Evolutionary conservation across 2,113 vertebrate genomes (phyloP), one percentile per base, ranked within the genome.

Genomic region (Merops nubicus): DNA sequence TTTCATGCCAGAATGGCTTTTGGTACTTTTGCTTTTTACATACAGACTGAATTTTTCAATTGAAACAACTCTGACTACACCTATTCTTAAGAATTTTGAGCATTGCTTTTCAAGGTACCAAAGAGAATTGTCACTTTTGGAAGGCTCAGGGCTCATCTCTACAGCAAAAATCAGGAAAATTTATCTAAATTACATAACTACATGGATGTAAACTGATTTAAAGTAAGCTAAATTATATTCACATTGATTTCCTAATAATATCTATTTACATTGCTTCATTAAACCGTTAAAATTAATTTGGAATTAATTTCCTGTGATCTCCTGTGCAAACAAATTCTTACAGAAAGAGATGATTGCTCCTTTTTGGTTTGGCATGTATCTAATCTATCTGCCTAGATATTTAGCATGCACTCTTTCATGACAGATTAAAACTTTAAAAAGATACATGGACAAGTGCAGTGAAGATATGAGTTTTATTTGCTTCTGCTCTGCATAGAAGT

Each of bases 281-380:
- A 87, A 94, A 70, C 69, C 51, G 72, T 87, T 96, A 89, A 78
- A 96, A 75, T 80, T 75, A 91, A 92, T 87, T 82, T 87, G 34
- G 29, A 95, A 72, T 85, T 97, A 92, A 87, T 95, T 89, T 95
- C 51, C 80, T 70, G 38, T 2, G 1, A 59, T 87, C 56, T 85
- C 8, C 36, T 68, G 63, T 40, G n/a, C 60, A 91, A 93, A 70
- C 6, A 91, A 87, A 51, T 74, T 74, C 84, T 89, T 89, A 64
- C 12, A 78, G 80, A 78, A 94, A 54, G 54, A 89, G 12, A 4
- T 51, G 47, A 84, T 88, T 83, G 33, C 59, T 86, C n/a, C 28
- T 77, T 22, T 84, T 77, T 64, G 31, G 29, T 16, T 79, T 90
- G 36, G 15, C 34, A 68, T 31, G 29, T 47, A 78, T 60, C 59